These are phyloP conservation scores for Dermatemys mawii DNA, from an alignment of 2,113 vertebrate genomes.

Conservation along the genomic window DNA sequence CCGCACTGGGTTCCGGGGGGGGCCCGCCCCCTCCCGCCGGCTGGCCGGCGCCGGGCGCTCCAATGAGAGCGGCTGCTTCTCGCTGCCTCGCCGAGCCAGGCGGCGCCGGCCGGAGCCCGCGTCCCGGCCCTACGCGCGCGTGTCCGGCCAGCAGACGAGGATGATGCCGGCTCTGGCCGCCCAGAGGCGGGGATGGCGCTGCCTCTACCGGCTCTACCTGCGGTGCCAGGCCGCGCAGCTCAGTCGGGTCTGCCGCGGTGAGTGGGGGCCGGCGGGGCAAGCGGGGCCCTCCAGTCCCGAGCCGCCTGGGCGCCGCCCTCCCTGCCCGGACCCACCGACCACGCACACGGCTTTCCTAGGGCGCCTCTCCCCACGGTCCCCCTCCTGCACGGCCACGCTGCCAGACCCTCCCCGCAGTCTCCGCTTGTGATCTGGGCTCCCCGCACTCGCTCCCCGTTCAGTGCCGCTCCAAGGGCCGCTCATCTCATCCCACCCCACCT, in stretches of 20 bases:
- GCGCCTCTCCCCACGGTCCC: too few species aligned
- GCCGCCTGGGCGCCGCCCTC: too few species aligned
- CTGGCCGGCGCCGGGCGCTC: not conserved
- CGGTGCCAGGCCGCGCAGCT: conserved; percentile 53
- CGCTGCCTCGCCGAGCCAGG: not conserved
- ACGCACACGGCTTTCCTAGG: not conserved
- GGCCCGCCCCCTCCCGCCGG: not conserved
- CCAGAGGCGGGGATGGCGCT: conserved; percentile 74
- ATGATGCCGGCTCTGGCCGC: conserved; percentile 78
- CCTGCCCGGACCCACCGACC: not conserved
- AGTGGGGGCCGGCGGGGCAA: conserved; percentile 36
- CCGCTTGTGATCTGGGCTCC: not conserved
- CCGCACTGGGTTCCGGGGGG: not conserved
- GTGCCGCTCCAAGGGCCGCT: not conserved
- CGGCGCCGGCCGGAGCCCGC: not conserved
- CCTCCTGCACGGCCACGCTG: too few species aligned
- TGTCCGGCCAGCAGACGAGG: not conserved
- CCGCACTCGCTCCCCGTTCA: not conserved
- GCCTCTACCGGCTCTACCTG: conserved; percentile 71
- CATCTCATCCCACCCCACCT: too few species aligned
- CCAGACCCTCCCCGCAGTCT: too few species aligned
- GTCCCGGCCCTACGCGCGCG: not conserved
- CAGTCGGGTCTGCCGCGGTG: conserved; percentile 69
- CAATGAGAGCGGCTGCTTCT: not conserved
- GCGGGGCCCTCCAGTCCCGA: not conserved